phyloP scores from a whole-genome alignment of 2,113 vertebrate genomes.

The Caranx melampygus region DNA sequence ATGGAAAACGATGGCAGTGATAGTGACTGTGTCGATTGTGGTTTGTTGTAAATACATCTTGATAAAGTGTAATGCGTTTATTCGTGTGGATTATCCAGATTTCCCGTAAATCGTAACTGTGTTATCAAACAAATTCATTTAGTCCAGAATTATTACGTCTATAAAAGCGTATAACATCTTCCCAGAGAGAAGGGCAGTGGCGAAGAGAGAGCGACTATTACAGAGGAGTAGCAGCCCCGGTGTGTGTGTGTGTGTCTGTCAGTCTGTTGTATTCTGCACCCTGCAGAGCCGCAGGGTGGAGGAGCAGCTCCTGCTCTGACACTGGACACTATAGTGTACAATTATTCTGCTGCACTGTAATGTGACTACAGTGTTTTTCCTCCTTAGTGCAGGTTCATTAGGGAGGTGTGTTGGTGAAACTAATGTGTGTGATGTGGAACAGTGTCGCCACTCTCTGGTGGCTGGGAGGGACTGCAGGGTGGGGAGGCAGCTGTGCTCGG shows the following conservation, averaged over 20 bases:
- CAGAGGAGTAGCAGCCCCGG: background rate
- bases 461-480: accelerated
- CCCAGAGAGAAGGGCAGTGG: background rate
- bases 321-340: conserved; percentile 71
- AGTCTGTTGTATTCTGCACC: background rate
- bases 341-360: conserved; percentile 62
- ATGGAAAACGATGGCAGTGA: background rate
- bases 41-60: background rate
- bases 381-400: conserved; percentile 45
- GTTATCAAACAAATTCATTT: background rate
- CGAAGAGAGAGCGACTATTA: background rate
- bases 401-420: conserved; percentile 3
- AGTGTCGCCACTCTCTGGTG: conserved; percentile 89
- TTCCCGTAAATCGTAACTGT: background rate
- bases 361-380: conserved; percentile 43
- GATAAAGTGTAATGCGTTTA: no score
- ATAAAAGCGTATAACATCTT: background rate
- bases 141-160: background rate
- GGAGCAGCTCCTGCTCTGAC: conserved; percentile 31
- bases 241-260: no score
- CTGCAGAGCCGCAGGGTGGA: conserved; percentile 29
- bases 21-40: background rate
- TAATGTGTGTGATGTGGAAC: conserved; percentile 73
- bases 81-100: background rate
- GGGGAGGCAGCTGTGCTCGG: conserved; percentile 4